A percentile compares a stretch with the other conserved stretches of the same genome.
Conservation (phyloP, 2,888 invertebrate genomes). For the Nemurella pictetii region DNA sequence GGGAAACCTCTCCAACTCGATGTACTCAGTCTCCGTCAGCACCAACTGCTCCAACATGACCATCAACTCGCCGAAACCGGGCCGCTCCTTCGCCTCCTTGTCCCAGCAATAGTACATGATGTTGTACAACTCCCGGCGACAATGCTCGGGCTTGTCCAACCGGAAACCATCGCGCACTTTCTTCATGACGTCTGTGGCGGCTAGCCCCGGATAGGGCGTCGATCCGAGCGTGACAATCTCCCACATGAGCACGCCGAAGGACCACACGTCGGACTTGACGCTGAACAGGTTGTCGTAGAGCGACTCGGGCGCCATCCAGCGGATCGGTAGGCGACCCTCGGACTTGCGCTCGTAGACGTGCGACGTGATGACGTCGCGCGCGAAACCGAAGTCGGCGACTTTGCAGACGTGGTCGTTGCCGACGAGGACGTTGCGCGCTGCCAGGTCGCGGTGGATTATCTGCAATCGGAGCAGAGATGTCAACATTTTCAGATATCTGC, state of each 20-base stretch:
- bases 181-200: conserved; percentile 88
- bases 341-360: conserved; percentile 87
- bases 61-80: conserved; percentile 82
- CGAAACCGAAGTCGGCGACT: conserved; percentile 93
- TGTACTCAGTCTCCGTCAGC: conserved; percentile 90
- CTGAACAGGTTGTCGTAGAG: conserved; percentile 93
- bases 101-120: conserved; percentile 98
- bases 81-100: conserved; percentile 78
- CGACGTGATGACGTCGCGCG: conserved; percentile 84
- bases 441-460: conserved; percentile 85
- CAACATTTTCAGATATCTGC: too few species aligned
- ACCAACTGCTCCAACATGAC: conserved; percentile 79
- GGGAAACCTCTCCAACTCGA: conserved; percentile 88
- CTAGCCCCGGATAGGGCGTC: conserved; percentile 91
- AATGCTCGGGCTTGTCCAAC: conserved; percentile 91
- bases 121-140: conserved; percentile 87
- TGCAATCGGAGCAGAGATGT: conserved; percentile 50
- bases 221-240: conserved; percentile 94
- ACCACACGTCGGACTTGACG: conserved; percentile 94
- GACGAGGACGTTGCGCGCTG: conserved; percentile 85
- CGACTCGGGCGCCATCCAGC: conserved; percentile 97
- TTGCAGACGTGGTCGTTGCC: conserved; percentile 86
- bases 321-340: conserved; percentile 73
- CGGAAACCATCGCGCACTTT: conserved; percentile 74
- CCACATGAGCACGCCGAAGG: conserved; percentile 93